phyloP scores from a whole-genome alignment of 2,888 invertebrate genomes.

The Chouioia cunea region DNA sequence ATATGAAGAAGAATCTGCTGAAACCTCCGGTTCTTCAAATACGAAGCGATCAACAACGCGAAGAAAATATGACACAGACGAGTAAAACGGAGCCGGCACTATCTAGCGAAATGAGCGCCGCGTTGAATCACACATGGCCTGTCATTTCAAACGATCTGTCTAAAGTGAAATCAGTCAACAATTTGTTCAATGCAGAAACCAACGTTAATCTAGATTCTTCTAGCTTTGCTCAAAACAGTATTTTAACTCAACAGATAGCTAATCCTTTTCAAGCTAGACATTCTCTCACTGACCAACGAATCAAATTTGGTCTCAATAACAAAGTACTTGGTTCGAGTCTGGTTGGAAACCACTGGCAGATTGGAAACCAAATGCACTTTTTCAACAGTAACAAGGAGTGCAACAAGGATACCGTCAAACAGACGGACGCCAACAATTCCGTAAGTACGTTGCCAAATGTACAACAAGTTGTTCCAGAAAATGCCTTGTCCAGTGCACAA shows the following conservation, averaged over 20 bases:
- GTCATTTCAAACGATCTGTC: constrained; percentile 18
- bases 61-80: constrained; percentile 26
- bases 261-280: constrained; percentile 45
- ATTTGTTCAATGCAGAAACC: constrained; percentile 28
- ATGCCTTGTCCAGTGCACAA: too few species aligned
- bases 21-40: constrained; percentile 49
- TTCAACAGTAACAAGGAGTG: constrained; percentile 27
- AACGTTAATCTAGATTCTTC: constrained; percentile 17
- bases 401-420: constrained; percentile 4
- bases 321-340: constrained; percentile 9
- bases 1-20: constrained; percentile 37
- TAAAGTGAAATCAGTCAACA: constrained; percentile 13
- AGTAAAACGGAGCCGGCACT: constrained; percentile 9
- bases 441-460: not conserved
- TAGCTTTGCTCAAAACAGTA: constrained; percentile 40
- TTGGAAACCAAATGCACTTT: constrained; percentile 32
- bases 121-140: constrained; percentile 37
- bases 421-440: constrained; percentile 8
- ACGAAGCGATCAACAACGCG: constrained; percentile 34
- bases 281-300: constrained; percentile 40
- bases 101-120: constrained; percentile 15
- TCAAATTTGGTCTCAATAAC: constrained; percentile 43
- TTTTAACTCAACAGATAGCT: constrained; percentile 2
- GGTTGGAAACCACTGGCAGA: constrained; percentile 38
- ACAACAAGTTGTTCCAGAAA: not conserved